These are phyloP conservation scores for Eutolmus rufibarbis DNA, from an alignment of 2,888 invertebrate genomes.

Conservation along the genomic window DNA sequence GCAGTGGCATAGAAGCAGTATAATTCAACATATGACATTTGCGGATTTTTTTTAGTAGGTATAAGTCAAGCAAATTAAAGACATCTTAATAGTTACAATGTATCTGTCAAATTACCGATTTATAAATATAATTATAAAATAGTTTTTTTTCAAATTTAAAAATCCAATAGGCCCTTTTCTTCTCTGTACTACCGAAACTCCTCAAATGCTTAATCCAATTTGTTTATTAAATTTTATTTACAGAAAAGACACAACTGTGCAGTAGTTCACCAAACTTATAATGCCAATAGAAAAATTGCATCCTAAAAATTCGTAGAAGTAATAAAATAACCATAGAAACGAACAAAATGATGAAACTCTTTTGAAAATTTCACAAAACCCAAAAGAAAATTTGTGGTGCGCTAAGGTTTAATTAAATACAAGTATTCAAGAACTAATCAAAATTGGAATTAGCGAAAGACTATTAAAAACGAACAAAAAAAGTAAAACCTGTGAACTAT, in stretches of 20 bases:
- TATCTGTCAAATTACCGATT: no score
- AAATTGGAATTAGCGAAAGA: background rate
- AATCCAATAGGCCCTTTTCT: background rate
- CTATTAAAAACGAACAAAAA: background rate
- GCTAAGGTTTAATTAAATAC: background rate
- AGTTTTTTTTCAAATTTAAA: background rate
- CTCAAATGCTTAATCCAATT: background rate
- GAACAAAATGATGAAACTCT: background rate
- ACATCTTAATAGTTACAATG: background rate
- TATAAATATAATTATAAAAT: background rate
- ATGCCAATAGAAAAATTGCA: slow-evolving; percentile 4
- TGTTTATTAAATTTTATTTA: background rate
- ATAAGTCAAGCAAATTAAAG: background rate
- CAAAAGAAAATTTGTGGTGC: background rate
- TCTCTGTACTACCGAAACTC: background rate
- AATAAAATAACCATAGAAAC: background rate
- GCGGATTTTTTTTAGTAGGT: no score
- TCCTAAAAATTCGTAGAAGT: background rate
- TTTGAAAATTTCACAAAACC: background rate
- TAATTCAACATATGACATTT: no score
- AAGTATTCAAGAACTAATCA: background rate
- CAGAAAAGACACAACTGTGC: background rate
- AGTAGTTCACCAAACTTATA: background rate
- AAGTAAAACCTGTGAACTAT: background rate
- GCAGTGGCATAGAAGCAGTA: background rate